These are phyloP conservation scores for Luehdorfia chinensis DNA, from an alignment of 1,140 invertebrate genomes.

Conservation along the genomic window DNA sequence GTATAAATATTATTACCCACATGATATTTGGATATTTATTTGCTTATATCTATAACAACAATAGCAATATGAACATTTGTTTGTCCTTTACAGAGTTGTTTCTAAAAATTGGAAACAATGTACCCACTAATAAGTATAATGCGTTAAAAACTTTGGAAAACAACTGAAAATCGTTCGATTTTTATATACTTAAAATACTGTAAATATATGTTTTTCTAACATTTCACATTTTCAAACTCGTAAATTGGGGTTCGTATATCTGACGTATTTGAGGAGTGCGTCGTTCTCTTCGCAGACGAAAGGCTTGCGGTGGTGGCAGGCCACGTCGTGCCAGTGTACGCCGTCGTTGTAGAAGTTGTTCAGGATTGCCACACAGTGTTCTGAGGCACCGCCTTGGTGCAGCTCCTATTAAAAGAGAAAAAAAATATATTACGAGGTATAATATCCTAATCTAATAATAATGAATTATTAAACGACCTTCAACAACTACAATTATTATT, in stretches of 20 bases:
- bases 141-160: no score
- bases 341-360: conserved; percentile 93
- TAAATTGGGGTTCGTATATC: conserved; percentile 86
- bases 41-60: not conserved
- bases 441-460: not conserved
- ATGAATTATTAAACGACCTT: no score
- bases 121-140: no score
- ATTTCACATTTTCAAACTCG: conserved; percentile 77
- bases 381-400: conserved; percentile 85
- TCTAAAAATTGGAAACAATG: not conserved
- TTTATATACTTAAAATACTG: no score
- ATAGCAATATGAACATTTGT: not conserved
- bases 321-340: conserved; percentile 92
- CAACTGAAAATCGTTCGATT: no score
- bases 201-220: not conserved
- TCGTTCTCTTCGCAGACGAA: conserved; percentile 91
- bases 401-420: conserved; percentile 80
- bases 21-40: not conserved
- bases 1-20: not conserved
- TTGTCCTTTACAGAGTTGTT: not conserved
- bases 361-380: conserved; percentile 87
- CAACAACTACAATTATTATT: no score
- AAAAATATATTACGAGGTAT: conserved; percentile 1
- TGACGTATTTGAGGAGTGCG: conserved; percentile 86
- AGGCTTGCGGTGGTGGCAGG: conserved; percentile 89